Percentiles rank a stretch among this genome's conserved stretches.
These are phyloP conservation scores for Cettia cetti DNA, from an alignment of 2,113 vertebrate genomes.

Conservation along the genomic window DNA sequence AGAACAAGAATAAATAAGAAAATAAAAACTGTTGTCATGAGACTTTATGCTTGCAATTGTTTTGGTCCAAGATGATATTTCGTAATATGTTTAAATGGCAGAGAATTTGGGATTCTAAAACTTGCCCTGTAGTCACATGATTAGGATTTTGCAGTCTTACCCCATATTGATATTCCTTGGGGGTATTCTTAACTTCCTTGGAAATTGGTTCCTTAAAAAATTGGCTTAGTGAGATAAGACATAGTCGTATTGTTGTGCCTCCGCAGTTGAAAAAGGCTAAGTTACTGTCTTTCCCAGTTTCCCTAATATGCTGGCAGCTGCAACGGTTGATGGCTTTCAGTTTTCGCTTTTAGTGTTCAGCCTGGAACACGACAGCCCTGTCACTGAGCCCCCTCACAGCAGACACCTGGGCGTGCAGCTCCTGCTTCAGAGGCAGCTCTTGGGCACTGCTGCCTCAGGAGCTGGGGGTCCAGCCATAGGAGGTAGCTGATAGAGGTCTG, in stretches of 20 bases:
- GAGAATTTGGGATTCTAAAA: not conserved
- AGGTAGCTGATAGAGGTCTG: not conserved
- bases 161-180: not conserved
- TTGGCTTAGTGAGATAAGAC: not conserved
- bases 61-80: not conserved
- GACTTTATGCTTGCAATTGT: not conserved
- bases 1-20: not conserved
- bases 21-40: not conserved
- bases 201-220: not conserved
- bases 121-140: not conserved
- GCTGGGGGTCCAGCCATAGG: not conserved
- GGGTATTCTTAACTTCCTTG: not conserved
- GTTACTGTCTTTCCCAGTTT: not conserved
- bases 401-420: not conserved
- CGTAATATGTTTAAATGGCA: not conserved
- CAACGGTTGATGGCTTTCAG: conserved; percentile 10
- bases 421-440: not conserved
- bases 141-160: not conserved
- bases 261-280: fast-evolving
- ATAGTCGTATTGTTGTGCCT: not conserved
- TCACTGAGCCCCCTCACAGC: not conserved
- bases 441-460: not conserved
- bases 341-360: conserved; percentile 18
- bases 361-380: not conserved
- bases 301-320: not conserved